Evolutionary conservation across 1,140 invertebrate genomes (phyloP).

Genomic region (Melipona quadrifasciata): DNA sequence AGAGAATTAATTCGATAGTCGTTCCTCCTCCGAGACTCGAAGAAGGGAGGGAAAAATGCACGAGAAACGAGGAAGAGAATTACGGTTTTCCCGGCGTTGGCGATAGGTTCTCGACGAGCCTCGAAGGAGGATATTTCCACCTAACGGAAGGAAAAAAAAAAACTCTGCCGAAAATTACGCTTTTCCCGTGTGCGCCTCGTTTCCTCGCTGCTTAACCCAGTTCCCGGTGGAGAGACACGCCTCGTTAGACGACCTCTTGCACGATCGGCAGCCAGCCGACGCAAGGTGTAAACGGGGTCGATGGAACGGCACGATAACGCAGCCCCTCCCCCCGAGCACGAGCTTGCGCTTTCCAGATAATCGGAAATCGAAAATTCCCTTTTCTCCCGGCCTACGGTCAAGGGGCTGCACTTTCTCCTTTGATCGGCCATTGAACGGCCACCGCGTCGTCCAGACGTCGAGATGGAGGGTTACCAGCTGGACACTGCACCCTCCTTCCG

Average conservation of each 20-base stretch:
- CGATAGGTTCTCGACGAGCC: slow-evolving; percentile 10
- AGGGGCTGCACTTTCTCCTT: slow-evolving; percentile 55
- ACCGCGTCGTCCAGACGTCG: neutral
- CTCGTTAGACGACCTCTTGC: slow-evolving; percentile 30
- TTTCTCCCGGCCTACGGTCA: slow-evolving; percentile 39
- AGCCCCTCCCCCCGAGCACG: neutral
- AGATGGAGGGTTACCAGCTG: neutral
- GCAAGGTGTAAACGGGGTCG: slow-evolving; percentile 32
- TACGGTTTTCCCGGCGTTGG: neutral
- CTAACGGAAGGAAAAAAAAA: neutral
- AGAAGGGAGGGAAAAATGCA: too few relatives aligned
- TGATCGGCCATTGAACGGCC: slow-evolving; percentile 43
- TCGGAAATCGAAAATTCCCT: slow-evolving; percentile 59
- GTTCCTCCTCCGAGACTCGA: neutral
- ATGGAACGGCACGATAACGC: slow-evolving; percentile 4
- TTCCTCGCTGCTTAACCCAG: slow-evolving; percentile 54
- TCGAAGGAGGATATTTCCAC: slow-evolving; percentile 34
- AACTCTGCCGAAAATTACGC: slow-evolving; percentile 34
- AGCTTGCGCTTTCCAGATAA: slow-evolving; percentile 45
- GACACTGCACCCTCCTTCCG: too few relatives aligned
- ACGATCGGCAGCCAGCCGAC: slow-evolving; percentile 38
- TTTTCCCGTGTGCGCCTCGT: slow-evolving; percentile 41
- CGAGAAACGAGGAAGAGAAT: neutral
- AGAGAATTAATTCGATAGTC: neutral
- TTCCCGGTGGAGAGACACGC: slow-evolving; percentile 40